A percentile compares a stretch with the other conserved stretches of the same genome.
These are phyloP conservation scores for Hystrix brachyura DNA, from an alignment of 2,113 vertebrate genomes.

Conservation along the genomic window DNA sequence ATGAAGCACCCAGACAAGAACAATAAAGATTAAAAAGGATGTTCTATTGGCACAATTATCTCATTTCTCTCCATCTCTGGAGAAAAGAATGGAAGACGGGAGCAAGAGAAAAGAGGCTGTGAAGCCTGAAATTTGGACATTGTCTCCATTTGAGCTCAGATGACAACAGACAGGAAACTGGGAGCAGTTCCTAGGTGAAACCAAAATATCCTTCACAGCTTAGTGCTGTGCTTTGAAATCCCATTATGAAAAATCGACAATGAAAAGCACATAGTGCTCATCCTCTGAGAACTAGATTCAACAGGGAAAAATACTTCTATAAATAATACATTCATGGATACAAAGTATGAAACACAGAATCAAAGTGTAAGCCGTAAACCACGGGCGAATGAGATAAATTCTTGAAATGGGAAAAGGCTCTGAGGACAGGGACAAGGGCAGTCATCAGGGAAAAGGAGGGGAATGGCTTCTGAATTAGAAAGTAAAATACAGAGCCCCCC, in stretches of 20 bases:
- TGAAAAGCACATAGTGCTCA: neutral
- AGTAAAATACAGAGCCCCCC: neutral
- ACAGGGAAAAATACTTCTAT: neutral
- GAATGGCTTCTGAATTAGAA: neutral
- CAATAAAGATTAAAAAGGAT: conserved; percentile 54
- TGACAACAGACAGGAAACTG: neutral
- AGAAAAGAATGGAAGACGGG: conserved; percentile 49
- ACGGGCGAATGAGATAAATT: conserved; percentile 33
- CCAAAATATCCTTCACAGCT: neutral
- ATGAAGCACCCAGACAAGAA: conserved; percentile 59
- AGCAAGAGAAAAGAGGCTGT: conserved; percentile 54
- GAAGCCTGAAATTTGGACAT: conserved; percentile 57
- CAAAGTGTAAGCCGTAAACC: neutral
- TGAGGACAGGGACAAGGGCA: neutral
- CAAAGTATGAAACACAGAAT: neutral
- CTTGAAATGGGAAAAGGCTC: neutral
- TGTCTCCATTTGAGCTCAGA: conserved; percentile 30
- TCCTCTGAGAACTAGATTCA: conserved; percentile 24
- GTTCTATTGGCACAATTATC: conserved; percentile 3
- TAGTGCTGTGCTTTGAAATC: neutral
- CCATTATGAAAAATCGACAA: neutral
- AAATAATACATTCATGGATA: conserved; percentile 32
- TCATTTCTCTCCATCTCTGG: conserved; percentile 54
- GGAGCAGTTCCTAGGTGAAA: neutral
- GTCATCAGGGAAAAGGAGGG: neutral